Evolutionary conservation across 2,113 vertebrate genomes (phyloP).

Genomic region (Excalfactoria chinensis): DNA sequence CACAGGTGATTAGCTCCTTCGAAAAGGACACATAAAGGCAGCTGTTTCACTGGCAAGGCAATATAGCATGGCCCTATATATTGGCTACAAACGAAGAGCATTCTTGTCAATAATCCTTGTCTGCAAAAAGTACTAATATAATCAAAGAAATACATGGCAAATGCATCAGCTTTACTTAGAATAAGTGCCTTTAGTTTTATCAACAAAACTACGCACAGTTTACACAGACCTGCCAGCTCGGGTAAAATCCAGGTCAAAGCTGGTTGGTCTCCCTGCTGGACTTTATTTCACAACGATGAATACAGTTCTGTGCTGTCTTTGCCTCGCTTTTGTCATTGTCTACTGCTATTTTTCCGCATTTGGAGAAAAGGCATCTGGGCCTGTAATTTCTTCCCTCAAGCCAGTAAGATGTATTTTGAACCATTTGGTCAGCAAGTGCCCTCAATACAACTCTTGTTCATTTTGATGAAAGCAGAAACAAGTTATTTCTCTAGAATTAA

Average conservation of each 20-base stretch:
- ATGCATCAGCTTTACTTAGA: background rate
- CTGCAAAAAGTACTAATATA: constrained; percentile 53
- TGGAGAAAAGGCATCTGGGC: background rate
- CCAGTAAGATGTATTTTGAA: background rate
- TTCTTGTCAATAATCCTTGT: constrained; percentile 57
- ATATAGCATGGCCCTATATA: constrained; percentile 60
- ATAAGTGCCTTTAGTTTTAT: background rate
- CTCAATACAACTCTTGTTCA: background rate
- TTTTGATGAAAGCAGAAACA: background rate
- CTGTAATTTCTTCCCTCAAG: background rate
- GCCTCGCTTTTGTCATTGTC: background rate
- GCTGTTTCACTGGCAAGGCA: constrained; percentile 65
- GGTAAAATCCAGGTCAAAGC: background rate
- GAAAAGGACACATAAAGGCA: constrained; percentile 65
- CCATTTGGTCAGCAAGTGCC: background rate
- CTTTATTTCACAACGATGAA: background rate
- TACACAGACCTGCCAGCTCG: background rate
- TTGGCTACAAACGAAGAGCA: constrained; percentile 66
- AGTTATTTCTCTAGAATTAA: background rate
- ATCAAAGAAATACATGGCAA: constrained; percentile 31
- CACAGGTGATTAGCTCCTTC: constrained; percentile 72
- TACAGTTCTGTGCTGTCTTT: fast-evolving
- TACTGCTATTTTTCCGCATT: background rate
- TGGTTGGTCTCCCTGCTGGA: background rate
- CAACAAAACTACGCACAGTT: background rate